Evolutionary conservation across 2,888 invertebrate genomes (phyloP), one percentile per base, ranked within the genome.

Genomic region (Anthoptus insignis): DNA sequence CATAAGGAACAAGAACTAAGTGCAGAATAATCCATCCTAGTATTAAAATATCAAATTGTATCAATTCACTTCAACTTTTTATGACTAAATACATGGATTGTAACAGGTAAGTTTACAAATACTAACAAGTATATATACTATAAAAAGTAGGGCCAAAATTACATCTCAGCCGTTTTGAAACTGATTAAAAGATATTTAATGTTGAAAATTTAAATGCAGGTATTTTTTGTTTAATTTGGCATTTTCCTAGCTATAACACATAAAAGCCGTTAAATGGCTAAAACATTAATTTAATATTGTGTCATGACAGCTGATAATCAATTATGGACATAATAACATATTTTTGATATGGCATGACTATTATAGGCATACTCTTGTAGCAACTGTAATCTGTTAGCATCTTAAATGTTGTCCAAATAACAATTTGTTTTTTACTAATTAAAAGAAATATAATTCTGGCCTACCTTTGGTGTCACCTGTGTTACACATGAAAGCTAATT

Each of bases 371-470:
- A n/a, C n/a, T n/a, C n/a, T n/a, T n/a, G n/a, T n/a, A n/a, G n/a
- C n/a, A n/a, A n/a, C n/a, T n/a, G n/a, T n/a, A n/a, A n/a, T n/a
- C n/a, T n/a, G n/a, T n/a, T n/a, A n/a, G n/a, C n/a, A n/a, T n/a
- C n/a, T n/a, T n/a, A n/a, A n/a, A n/a, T n/a, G n/a, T n/a, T n/a
- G n/a, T n/a, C n/a, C n/a, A n/a, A n/a, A n/a, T n/a, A n/a, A n/a
- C n/a, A n/a, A n/a, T n/a, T n/a, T n/a, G n/a, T n/a, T n/a, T n/a
- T n/a, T n/a, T n/a, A n/a, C n/a, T n/a, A n/a, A n/a, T n/a, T n/a
- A n/a, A n/a, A 32, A 37, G 63, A 56, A 58, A 52, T 52, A 19
- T 52, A 64, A 64, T 64, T 45, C 22, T 64, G 42, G 45, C 56
- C 57, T 52, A 32, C 11, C 16, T 22, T 32, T 57, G 27, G 16